These are phyloP conservation scores for Pogonocichla stellata DNA, from an alignment of 2,113 vertebrate genomes.

Conservation along the genomic window DNA sequence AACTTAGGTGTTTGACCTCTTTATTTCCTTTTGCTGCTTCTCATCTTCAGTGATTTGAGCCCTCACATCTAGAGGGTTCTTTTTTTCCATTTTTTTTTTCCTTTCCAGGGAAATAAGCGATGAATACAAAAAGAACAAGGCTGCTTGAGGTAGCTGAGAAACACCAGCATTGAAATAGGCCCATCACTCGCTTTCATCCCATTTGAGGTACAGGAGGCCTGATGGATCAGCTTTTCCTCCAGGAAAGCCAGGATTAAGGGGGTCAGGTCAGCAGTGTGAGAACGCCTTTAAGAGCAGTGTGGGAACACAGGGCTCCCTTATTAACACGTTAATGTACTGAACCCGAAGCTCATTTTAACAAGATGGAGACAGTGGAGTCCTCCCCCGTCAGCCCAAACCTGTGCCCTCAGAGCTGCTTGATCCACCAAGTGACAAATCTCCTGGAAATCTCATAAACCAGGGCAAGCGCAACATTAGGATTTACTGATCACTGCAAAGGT, in stretches of 20 bases:
- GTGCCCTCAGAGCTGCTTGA: not conserved
- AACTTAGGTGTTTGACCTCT: conserved; percentile 58
- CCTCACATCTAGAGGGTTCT: not conserved
- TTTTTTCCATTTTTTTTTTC: not conserved
- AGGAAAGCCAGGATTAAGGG: conserved; percentile 62
- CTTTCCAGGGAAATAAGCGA: conserved; percentile 29
- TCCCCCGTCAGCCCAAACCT: not conserved
- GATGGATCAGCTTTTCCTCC: conserved; percentile 29
- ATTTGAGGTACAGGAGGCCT: conserved; percentile 9
- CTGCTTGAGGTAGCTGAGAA: conserved; percentile 10
- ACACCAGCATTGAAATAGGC: not conserved
- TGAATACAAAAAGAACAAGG: not conserved
- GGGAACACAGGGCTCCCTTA: conserved; percentile 25
- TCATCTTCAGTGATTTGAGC: conserved; percentile 26
- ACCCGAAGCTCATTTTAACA: conserved; percentile 26
- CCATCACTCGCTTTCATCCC: not conserved
- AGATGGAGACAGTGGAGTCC: not conserved
- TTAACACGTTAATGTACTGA: conserved; percentile 12
- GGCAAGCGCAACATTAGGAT: not conserved
- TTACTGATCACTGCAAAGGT: conserved; percentile 29
- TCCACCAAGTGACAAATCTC: not conserved
- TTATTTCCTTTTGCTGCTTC: conserved; percentile 43
- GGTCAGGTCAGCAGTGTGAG: conserved; percentile 41
- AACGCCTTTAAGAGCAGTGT: conserved; percentile 14
- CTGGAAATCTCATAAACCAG: conserved; percentile 27